Percentiles rank a stretch among this genome's conserved stretches.
These are phyloP conservation scores for Nicator chloris DNA, from an alignment of 2,113 vertebrate species.

Conservation along the genomic window DNA sequence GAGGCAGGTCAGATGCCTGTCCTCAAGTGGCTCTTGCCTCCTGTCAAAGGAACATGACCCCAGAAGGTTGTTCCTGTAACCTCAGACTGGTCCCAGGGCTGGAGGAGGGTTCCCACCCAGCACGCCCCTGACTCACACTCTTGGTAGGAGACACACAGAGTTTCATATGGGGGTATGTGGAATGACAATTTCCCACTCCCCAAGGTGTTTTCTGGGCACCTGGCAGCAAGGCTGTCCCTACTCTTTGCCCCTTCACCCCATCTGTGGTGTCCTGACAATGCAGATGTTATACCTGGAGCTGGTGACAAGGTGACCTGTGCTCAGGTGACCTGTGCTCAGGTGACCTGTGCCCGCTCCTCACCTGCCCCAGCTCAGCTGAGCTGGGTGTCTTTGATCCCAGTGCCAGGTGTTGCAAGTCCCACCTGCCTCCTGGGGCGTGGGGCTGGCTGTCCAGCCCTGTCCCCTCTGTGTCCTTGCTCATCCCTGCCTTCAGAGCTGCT, in stretches of 20 bases:
- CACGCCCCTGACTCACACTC: not conserved
- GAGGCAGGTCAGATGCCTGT: not conserved
- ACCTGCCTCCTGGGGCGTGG: not conserved
- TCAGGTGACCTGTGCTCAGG: not conserved
- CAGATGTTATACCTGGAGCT: not conserved
- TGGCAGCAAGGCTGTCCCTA: not conserved
- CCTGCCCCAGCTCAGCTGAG: not conserved
- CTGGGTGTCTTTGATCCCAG: not conserved
- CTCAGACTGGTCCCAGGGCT: not conserved
- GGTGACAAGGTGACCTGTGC: not conserved
- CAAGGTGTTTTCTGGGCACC: not conserved
- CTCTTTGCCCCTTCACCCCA: not conserved
- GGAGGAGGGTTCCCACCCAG: not conserved
- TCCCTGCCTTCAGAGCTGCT: not conserved
- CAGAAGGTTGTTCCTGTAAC: not conserved
- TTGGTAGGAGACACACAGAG: not conserved
- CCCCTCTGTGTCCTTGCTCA: not conserved
- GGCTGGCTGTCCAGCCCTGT: not conserved
- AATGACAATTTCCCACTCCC: not conserved
- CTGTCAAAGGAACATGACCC: not conserved
- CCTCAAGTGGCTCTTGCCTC: not conserved
- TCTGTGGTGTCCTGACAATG: not conserved
- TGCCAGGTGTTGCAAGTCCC: not conserved
- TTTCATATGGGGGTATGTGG: not conserved
- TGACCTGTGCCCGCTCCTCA: not conserved